Evolutionary conservation across 2,888 invertebrate species (phyloP), one percentile per base, ranked within the genome.

Genomic region (Drosophila algonquin): DNA sequence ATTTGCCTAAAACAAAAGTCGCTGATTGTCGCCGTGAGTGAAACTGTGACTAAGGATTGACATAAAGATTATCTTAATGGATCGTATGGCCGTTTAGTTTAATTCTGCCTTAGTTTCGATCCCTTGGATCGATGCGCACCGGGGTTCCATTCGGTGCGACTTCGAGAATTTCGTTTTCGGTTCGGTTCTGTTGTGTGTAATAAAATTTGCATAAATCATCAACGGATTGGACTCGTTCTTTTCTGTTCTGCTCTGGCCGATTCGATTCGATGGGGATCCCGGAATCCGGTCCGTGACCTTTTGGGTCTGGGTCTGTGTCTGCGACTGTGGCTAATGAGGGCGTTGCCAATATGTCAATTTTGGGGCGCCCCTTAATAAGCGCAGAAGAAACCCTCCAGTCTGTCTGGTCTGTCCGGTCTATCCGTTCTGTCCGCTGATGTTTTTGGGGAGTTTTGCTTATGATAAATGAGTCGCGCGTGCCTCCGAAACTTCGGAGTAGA

Each of bases 331-430:
- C 72, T 71, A 77, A 80, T 80, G 57, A 80, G 82, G 83, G 83
- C 89, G 89, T 89, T 79, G 77, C 89, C 82, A 87, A 85, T 89
- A 73, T 82, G 84, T 87, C 81, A 89, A 89, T 82, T 83, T 55
- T 55, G 16, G 35, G 30, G 32, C 62, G 68, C 63, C 63, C 61
- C 12, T 50, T 50, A 59, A 74, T 82, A 63, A 61, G 24, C 73
- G 45, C 18, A 40, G 40, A 40, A 40, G 40, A 40, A 40, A 40
- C 46, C 45, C 27, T 54, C 14, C 71, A 21, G 21, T 21, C 21
- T 21, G 21, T 18, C 18, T 18, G 58, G 32, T 47, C 61, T 14
- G 40, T 14, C 14, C 40, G 6, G 40, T 40, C 40, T 40, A 40
- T 40, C 18, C 71, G 58, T 35, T 61, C 62, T 50, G 30, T 59